Evolutionary conservation across 2,888 invertebrate species (phyloP), one percentile per base, ranked within the genome.

Genomic region (Pyrrhia umbra): DNA sequence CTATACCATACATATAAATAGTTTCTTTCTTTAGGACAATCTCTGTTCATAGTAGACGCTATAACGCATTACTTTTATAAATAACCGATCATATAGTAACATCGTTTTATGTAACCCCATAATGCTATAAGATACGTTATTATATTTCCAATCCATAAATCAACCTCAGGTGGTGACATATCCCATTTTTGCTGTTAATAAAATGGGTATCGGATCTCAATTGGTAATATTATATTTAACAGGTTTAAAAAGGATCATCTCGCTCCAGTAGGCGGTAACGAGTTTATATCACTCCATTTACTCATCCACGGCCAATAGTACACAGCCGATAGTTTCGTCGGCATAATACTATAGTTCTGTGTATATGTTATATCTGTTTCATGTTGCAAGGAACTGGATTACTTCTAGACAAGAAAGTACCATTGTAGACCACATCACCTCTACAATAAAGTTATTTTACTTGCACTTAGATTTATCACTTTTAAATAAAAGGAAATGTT

Each of bases 161-260:
- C 51, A 67, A 47, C 16, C 30, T 39, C 46, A 47, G 16, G 13
- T 57, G 23, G 27, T 16, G 34, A 51, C 2, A 47, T 50, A 6
- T 39, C n/a, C 49, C n/a, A 49, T 68, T 43, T 51, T 45, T 42
- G 8, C 27, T 50, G 18, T 16, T 15, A 23, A 47, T 15, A 23
- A 47, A 49, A 45, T 55, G 30, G 20, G 13, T 46, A 67, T 68
- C 43, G 13, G 18, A 37, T 54, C 21, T 68, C 55, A 34, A 70
- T 63, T 27, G 42, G 15, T 18, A 27, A 27, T 49, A 49, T 63
- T 25, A 63, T 23, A 43, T 65, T 65, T 65, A 42, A 63, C n/a
- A 23, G 47, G 42, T 63, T 34, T 43, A 15, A 43, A 65, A 62
- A 25, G 15, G 63, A 5, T 42, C 71, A 70, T 40, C 5, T 34